phyloP scores from a whole-genome alignment of 2,113 vertebrate species.

The Cavia porcellus region DNA sequence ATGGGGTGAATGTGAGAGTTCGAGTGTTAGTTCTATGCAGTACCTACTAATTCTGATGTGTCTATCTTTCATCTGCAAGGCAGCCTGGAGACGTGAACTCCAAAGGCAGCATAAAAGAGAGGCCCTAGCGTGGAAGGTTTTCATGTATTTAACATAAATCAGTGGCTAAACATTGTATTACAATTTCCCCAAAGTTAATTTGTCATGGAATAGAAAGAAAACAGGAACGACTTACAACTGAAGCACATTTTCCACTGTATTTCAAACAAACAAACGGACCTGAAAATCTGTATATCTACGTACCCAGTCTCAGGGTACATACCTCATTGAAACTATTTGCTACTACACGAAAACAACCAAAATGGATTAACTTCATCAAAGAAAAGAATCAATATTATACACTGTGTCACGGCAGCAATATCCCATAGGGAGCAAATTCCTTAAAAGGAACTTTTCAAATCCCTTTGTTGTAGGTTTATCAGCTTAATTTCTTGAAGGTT shows the following conservation, averaged over 20 bases:
- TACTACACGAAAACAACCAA: constrained; percentile 55
- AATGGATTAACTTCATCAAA: constrained; percentile 39
- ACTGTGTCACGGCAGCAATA: constrained; percentile 44
- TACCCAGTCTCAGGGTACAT: neutral
- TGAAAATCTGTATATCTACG: neutral
- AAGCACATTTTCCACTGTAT: constrained; percentile 56
- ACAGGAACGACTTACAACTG: constrained; percentile 20
- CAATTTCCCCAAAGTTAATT: constrained; percentile 39
- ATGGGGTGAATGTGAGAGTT: neutral
- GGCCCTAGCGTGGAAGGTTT: neutral
- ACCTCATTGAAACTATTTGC: constrained; percentile 2
- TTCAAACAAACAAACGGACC: neutral
- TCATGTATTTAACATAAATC: constrained; percentile 60
- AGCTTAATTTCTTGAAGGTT: constrained; percentile 76
- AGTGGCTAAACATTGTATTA: constrained; percentile 48
- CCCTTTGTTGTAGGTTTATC: constrained; percentile 76
- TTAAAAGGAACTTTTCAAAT: constrained; percentile 67
- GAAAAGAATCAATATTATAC: constrained; percentile 57
- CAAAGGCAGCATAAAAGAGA: neutral
- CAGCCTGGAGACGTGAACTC: neutral
- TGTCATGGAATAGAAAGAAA: constrained; percentile 64
- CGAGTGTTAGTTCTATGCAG: neutral
- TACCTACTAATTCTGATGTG: neutral
- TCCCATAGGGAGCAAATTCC: constrained; percentile 3
- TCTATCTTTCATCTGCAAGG: constrained; percentile 37